Conservation (phyloP, 2,888 invertebrate species). For the Mantis religiosa region DNA sequence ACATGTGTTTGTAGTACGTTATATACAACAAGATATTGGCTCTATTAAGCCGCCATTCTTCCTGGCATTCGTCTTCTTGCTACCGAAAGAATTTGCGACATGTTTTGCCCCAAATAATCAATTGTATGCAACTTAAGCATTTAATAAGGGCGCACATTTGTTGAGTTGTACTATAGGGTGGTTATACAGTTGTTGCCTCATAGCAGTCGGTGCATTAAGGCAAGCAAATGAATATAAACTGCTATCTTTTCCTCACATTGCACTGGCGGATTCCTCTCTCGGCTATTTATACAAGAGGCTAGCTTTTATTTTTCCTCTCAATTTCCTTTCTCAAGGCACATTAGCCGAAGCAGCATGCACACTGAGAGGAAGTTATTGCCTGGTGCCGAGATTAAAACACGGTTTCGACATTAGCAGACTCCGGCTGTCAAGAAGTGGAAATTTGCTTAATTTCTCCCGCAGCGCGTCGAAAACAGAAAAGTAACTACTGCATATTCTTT, state of each 20-base stretch:
- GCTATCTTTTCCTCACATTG: neutral
- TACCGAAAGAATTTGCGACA: too few species aligned
- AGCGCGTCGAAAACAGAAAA: neutral
- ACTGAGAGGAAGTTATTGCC: neutral
- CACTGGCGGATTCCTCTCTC: neutral
- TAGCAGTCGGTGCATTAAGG: neutral
- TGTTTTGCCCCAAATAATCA: too few species aligned
- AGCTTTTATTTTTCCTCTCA: neutral
- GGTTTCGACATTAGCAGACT: neutral
- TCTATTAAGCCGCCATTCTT: too few species aligned
- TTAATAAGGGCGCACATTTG: too few species aligned
- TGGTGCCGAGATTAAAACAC: conserved; percentile 10
- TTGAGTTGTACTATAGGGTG: too few species aligned
- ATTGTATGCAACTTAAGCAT: too few species aligned
- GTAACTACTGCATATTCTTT: conserved; percentile 4
- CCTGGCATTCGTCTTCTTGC: too few species aligned
- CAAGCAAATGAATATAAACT: neutral
- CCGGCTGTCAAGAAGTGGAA: neutral
- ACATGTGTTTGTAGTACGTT: too few species aligned
- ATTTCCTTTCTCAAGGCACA: neutral
- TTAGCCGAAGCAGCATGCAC: neutral
- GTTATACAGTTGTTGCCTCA: neutral
- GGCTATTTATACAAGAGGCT: neutral
- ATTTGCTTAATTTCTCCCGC: neutral
- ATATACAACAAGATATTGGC: too few species aligned